phyloP scores from a whole-genome alignment of 2,797 vertebrate species.

The Arrhamphus sclerolepis region DNA sequence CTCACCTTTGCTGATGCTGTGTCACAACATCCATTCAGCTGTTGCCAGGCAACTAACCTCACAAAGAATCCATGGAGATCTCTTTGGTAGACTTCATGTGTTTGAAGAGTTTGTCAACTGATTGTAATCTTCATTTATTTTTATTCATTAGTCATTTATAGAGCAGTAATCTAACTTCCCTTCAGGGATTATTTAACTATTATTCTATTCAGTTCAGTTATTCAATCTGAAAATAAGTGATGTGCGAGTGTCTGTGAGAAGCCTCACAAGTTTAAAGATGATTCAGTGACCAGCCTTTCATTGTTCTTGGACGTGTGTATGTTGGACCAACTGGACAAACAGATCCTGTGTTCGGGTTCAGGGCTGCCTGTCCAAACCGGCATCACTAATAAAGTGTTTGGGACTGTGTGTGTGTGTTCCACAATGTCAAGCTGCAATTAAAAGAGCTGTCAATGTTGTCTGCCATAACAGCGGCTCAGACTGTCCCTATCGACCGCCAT shows the following conservation, averaged over 20 bases:
- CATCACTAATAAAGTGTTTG: conserved; percentile 68
- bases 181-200: no score
- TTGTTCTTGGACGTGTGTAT: conserved; percentile 1
- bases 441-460: conserved; percentile 70
- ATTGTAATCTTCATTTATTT: no score
- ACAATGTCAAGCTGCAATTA: conserved; percentile 79
- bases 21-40: no score
- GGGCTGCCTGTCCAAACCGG: conserved; percentile 45
- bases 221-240: no score
- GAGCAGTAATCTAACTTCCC: no score
- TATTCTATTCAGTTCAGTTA: neutral
- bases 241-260: conserved; percentile 26
- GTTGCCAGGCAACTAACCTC: no score
- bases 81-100: no score
- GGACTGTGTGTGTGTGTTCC: conserved; percentile 37
- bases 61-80: no score
- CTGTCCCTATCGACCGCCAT: conserved; percentile 63
- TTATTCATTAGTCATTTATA: no score
- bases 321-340: conserved; percentile 34
- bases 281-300: conserved; percentile 42
- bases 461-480: conserved; percentile 57
- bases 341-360: conserved; percentile 60
- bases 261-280: conserved; percentile 49
- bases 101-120: no score
- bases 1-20: no score